Evolutionary conservation across 2,888 invertebrate genomes (phyloP), one percentile per base, ranked within the genome.

Genomic region (Nymphalis c-album): DNA sequence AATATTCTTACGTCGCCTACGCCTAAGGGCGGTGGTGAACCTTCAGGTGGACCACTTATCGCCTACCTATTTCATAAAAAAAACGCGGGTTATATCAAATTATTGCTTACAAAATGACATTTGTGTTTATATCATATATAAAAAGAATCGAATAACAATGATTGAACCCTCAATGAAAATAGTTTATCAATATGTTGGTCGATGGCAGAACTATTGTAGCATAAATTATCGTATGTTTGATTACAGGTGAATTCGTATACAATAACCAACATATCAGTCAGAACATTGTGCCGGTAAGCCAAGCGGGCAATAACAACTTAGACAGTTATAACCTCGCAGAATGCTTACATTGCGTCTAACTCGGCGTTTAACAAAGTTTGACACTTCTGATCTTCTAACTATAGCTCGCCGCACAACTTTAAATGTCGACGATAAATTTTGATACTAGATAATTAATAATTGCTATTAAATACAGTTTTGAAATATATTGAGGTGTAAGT

Each of bases 251-350:
- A 57, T 2, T n/a, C 40, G n/a, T 57, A n/a, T 35, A 40, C 35
- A 13, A 7, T 10, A 10, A n/a, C 18, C 40, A 20, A 57, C 40
- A 57, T n/a, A 57, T 57, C 57, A 57, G 40, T 57, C 7, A 10
- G 40, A 35, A 18, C 31, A 55, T 57, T 57, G 8, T 53, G 16
- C 79, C 77, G 79, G 78, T 78, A 83, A 80, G 76, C 75, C 76
- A 77, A 77, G 73, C 77, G 72, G 75, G 80, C 82, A 84, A 85
- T 85, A 86, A 86, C 85, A 87, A 86, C 83, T 87, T 86, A 78
- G 87, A 85, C 85, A 85, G 87, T 85, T 85, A 83, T 83, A 87
- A 84, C 83, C 83, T 84, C 79, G 63, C 63, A 64, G 60, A 75
- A 77, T 78, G 77, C 78, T 77, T 77, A 81, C 82, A 85, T 85